Conservation (phyloP, 2,113 vertebrate genomes). For the Leiothrix lutea region DNA sequence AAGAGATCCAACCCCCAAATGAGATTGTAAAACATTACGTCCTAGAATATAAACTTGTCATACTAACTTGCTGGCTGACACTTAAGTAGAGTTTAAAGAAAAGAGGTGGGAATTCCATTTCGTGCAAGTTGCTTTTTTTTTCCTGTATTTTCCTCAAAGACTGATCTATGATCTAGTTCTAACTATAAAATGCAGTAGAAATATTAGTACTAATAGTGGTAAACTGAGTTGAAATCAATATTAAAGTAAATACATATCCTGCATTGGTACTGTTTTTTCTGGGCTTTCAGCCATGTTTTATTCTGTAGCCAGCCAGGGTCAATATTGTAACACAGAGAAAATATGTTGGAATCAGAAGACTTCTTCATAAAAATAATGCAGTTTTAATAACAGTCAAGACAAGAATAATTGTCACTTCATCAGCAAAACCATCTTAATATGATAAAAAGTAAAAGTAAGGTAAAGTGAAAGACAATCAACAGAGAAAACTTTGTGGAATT, state of each 20-base stretch:
- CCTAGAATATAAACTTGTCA: not conserved
- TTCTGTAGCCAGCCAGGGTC: not conserved
- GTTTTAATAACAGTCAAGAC: not conserved
- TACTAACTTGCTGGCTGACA: not conserved
- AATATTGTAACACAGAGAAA: not conserved
- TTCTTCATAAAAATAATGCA: not conserved
- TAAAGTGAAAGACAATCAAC: not conserved
- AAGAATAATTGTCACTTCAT: accelerated
- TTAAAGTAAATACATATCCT: not conserved
- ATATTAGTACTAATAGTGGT: not conserved
- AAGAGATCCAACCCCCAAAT: not conserved
- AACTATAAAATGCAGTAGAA: not conserved
- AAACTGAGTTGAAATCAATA: not conserved
- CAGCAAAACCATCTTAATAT: not conserved
- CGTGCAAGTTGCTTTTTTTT: not conserved
- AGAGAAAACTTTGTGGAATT: not conserved
- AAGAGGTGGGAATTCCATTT: not conserved
- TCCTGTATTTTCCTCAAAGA: not conserved
- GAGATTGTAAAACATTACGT: not conserved
- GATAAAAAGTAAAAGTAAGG: not conserved
- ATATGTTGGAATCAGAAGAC: not conserved
- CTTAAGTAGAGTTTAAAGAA: not conserved
- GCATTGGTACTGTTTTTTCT: not conserved
- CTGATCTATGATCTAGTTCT: not conserved
- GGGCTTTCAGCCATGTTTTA: not conserved